phyloP scores from a whole-genome alignment of 2,797 vertebrate genomes.

The Ctenopoma multispine region DNA sequence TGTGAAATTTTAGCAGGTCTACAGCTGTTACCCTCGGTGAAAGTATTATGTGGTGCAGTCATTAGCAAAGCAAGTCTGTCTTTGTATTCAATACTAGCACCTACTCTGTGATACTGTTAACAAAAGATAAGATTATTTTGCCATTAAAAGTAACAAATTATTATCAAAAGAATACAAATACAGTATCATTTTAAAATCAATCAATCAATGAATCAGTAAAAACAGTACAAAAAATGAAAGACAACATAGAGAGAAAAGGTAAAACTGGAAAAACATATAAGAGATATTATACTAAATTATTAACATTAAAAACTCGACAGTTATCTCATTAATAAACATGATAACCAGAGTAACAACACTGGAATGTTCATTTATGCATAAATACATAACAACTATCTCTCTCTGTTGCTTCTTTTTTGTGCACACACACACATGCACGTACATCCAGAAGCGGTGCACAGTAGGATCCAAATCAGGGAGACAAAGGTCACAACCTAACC shows the following conservation, averaged over 20 bases:
- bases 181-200: too few species aligned
- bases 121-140: neutral
- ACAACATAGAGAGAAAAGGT: neutral
- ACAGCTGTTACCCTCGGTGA: neutral
- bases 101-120: too few species aligned
- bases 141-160: neutral
- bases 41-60: neutral
- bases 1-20: neutral
- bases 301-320: constrained; percentile 8
- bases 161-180: too few species aligned
- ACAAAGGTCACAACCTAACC: constrained; percentile 69
- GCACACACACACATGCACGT: constrained; percentile 10
- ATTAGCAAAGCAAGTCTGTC: neutral
- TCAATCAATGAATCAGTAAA: too few species aligned
- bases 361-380: constrained; percentile 52
- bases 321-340: constrained; percentile 33
- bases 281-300: neutral
- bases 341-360: constrained; percentile 40
- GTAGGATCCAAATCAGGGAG: constrained; percentile 66
- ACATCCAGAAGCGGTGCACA: constrained; percentile 57
- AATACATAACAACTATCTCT: constrained; percentile 50
- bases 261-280: neutral
- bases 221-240: too few species aligned
- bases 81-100: too few species aligned
- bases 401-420: constrained; percentile 15